Base-by-base conservation (phyloP, 2,888 invertebrate species). In the Apocheima hispidaria region DNA sequence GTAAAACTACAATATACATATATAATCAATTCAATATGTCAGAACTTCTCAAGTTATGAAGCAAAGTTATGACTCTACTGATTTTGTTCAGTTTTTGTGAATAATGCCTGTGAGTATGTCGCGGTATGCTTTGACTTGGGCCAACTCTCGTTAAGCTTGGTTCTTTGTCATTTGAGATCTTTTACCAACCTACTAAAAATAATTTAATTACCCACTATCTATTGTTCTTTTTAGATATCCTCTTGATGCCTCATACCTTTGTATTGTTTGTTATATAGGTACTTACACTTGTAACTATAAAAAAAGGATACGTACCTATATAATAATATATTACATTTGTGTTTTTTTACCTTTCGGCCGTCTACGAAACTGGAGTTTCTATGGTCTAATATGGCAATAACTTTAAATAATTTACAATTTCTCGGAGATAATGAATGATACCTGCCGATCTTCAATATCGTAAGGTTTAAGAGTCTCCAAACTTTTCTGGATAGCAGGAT, bases 81-180 rank as follows among this genome's bases (percentile, higher is more conserved):
- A 10, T 30, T 6, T 7, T 4, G 2, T 12, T 9, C n/a, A n/a
- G n/a, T 9, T 30, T 12, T 36, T 4, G 16, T 38, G 38, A 40
- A 14, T 2, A 40, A 20, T 20, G 20, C 7, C 20, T 20, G 20
- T 4, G 12, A 12, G 18, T 23, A 23, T 14, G 26, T 14, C 43
- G 23, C 43, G 6, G 7, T 26, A 3, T 14, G n/a, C 26, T 12
- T 20, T 14, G 16, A 30, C 38, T 58, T 52, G 51, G 12, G 44
- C 52, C 52, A 52, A 21, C 2, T 2, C n/a, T 30, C 16, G 38
- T 48, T 46, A 40, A 38, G 46, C 59, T 52, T 38, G 52, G 16
- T 40, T 33, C 18, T 52, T 59, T 58, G 51, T 52, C 38, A 46
- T 60, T 62, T 63, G 56, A 66, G 35, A 26, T 58, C 43, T 51